Evolutionary conservation across 1,140 invertebrate genomes (phyloP), one percentile per base, ranked within the genome.

Genomic region (Proales similis): DNA sequence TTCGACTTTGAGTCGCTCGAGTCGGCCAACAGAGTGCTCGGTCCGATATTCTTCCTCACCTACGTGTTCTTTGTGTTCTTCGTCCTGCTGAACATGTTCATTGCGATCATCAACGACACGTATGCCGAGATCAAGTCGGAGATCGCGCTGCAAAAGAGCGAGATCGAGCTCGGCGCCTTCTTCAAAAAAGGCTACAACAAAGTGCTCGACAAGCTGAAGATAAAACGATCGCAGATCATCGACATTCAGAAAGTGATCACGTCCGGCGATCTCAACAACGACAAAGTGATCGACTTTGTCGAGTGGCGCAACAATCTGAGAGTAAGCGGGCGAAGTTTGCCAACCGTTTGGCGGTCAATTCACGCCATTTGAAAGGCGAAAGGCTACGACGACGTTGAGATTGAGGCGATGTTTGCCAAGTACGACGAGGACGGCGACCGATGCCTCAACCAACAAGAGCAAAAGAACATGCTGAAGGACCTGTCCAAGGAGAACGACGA

Each of bases 31-130:
- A 73, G 81, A 33, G 68, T 84, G 17, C 69, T 85, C 29, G 84
- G 83, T 7, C 84, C 84, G 4, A 79, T 85, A 26, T 85, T 82
- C 69, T 85, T 85, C 68, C 65, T 85, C 0, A 76, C 79, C 2
- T 85, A 82, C 62, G 82, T 85, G 32, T 81, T 85, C 67, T 79
- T 85, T 51, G 82, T 85, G 2, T 85, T 84, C 70, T 85, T 85
- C 66, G 81, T 85, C 47, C 68, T 85, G 24, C 68, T 85, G 77
- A 85, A 85, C 66, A 84, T 85, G 83, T 85, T 85, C 67, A 68
- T 85, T 66, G 84, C 84, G 32, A 85, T 85, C 48, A 84, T 85
- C 33, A 85, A 83, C 68, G 84, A 85, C 66, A 83, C 84, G 0
- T 85, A 81, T 69, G 67, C 67, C 24, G 64, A 65, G 12, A 72